A percentile compares a stretch with the other conserved stretches of the same genome.
These are phyloP conservation scores for Anser cygnoides DNA, from an alignment of 2,113 vertebrate genomes.

Conservation along the genomic window DNA sequence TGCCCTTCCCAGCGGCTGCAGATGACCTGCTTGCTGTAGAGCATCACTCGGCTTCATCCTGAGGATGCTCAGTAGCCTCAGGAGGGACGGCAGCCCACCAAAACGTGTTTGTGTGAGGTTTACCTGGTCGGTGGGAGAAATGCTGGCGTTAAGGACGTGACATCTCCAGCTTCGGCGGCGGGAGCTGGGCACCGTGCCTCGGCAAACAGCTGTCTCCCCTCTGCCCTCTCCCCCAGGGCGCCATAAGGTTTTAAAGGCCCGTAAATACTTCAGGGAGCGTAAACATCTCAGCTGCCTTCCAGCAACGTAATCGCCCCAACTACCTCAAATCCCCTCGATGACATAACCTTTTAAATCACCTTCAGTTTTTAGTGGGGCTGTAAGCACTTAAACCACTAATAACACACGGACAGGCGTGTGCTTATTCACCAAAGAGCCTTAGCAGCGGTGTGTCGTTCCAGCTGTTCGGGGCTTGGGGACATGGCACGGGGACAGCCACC, in stretches of 20 bases:
- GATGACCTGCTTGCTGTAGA: accelerated
- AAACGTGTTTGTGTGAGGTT: accelerated
- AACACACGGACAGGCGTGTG: neutral
- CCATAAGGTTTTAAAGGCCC: slow-evolving; percentile 11
- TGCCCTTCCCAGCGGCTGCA: neutral
- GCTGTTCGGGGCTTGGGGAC: neutral
- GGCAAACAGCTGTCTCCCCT: neutral
- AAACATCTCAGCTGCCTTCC: neutral
- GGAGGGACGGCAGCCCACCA: neutral
- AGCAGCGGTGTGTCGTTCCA: accelerated
- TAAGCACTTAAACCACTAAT: neutral
- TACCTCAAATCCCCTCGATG: neutral
- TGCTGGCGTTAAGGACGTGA: neutral
- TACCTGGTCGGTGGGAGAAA: neutral
- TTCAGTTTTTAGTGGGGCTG: neutral
- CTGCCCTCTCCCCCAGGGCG: neutral
- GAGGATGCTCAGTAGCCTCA: neutral
- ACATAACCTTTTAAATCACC: neutral
- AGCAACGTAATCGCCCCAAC: neutral
- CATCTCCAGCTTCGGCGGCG: neutral
- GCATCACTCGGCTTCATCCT: neutral
- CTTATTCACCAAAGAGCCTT: neutral
- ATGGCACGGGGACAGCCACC: accelerated
- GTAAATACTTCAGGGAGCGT: neutral
- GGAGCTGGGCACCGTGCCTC: neutral